phyloP scores from a whole-genome alignment of 2,113 vertebrate species.

The Paramormyrops kingsleyae region DNA sequence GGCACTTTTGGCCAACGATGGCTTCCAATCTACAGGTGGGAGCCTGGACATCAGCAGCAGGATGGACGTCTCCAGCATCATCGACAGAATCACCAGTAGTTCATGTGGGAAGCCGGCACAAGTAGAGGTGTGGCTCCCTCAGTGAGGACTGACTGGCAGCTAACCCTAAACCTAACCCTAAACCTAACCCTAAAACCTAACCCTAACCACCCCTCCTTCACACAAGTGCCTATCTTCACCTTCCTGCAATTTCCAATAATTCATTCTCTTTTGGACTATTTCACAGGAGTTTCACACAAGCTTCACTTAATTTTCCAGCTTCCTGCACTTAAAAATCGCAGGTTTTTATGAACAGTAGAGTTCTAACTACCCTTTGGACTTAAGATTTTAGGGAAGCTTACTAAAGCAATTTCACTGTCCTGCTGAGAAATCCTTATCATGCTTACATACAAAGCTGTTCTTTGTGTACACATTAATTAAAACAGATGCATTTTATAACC shows the following conservation, averaged over 20 bases:
- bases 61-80: not conserved
- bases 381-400: not conserved
- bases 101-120: not conserved
- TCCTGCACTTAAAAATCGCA: not conserved
- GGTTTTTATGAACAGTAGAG: not conserved
- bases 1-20: not conserved
- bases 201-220: not conserved
- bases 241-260: not conserved
- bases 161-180: no score
- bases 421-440: not conserved
- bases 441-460: not conserved
- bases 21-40: not conserved
- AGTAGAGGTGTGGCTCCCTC: not conserved
- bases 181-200: no score
- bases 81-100: not conserved
- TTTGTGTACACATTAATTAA: not conserved
- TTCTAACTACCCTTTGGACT: not conserved
- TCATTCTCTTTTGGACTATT: not conserved
- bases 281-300: not conserved
- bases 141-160: not conserved
- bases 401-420: not conserved
- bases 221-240: not conserved
- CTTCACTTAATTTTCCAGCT: not conserved
- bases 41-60: not conserved
- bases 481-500: not conserved